phyloP scores from a whole-genome alignment of 2,797 vertebrate species.

The Paratrypauchen microcephalus region DNA sequence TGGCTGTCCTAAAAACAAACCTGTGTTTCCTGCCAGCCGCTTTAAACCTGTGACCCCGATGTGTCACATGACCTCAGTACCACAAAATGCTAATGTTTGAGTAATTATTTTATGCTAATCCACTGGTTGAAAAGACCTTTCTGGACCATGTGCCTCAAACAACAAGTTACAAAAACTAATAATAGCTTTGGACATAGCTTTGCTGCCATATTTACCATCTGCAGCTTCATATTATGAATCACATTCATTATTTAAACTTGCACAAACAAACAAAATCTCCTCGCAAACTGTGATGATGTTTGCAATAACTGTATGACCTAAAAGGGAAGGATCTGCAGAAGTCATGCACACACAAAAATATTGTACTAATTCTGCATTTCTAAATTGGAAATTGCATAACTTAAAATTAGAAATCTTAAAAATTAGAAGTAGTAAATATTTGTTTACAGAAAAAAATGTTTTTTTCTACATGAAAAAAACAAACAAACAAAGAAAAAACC shows the following conservation, averaged over 20 bases:
- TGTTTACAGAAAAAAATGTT: conserved; percentile 9
- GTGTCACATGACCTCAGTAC: conserved; percentile 4
- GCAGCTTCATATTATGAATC: neutral
- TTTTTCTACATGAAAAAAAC: conserved; percentile 10
- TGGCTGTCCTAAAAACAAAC: conserved; percentile 3
- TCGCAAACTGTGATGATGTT: neutral
- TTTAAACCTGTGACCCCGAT: neutral
- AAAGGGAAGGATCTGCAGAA: neutral
- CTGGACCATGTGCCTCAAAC: neutral
- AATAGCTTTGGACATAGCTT: neutral
- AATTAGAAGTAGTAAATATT: neutral
- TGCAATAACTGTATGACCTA: too few relatives aligned
- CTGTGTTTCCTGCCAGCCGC: neutral
- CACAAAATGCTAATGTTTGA: neutral
- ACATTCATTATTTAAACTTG: conserved; percentile 6
- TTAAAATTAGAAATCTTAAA: neutral
- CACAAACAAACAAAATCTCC: conserved; percentile 12
- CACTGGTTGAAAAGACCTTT: neutral
- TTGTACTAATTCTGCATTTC: too few relatives aligned
- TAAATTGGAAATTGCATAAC: too few relatives aligned
- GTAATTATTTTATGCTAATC: conserved; percentile 5
- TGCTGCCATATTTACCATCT: conserved; percentile 4
- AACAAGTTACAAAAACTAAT: neutral
- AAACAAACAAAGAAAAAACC: too few relatives aligned
- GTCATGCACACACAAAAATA: neutral